Evolutionary conservation across 2,113 vertebrate species (phyloP), one percentile per base, ranked within the genome.

Genomic region (Nanorana parkeri): DNA sequence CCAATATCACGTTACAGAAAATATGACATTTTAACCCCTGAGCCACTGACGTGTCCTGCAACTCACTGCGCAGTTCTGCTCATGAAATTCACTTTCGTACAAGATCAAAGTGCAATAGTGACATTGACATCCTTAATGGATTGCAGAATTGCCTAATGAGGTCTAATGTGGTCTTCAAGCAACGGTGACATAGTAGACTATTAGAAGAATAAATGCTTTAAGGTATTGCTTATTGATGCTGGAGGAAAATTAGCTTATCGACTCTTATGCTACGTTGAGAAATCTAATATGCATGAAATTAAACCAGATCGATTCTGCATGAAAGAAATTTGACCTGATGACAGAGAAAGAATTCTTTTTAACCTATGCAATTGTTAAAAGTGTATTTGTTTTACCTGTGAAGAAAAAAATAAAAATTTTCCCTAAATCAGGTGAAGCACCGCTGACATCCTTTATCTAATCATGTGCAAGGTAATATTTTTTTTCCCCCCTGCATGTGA

Each of bases 1-100:
- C 23, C 80, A 75, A 75, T 82, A 82, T 82, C 80, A 75, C 28
- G 52, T 82, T 82, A 82, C 80, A 32, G 68, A 82, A 82, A 73
- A 82, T 56, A 58, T 81, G 26, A 55, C 60, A 74, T 68, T 80
- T 41, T 81, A 81, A 81, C 80, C 69, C 69, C 17, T 75, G 63
- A 61, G 61, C 56, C 52, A 52, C 68, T 55, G 16, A 64, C 13
- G n/a, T 55, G 20, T 8, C 15, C n/a, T 41, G 77, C 20, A 41
- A 29, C 47, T 13, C 65, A 58, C n/a, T 65, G 61, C 23, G 51
- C 1, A 29, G 23, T 15, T 8, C 36, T 26, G n/a, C 58, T 47
- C 52, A 29, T 72, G 52, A 55, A 51, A 64, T 36, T 23, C 11
- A 8, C 21, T 47, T 20, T 26, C 24, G 16, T 47, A 47, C 23